Conservation (phyloP, 1,140 invertebrate species). For the Lasaia peninsularis region DNA sequence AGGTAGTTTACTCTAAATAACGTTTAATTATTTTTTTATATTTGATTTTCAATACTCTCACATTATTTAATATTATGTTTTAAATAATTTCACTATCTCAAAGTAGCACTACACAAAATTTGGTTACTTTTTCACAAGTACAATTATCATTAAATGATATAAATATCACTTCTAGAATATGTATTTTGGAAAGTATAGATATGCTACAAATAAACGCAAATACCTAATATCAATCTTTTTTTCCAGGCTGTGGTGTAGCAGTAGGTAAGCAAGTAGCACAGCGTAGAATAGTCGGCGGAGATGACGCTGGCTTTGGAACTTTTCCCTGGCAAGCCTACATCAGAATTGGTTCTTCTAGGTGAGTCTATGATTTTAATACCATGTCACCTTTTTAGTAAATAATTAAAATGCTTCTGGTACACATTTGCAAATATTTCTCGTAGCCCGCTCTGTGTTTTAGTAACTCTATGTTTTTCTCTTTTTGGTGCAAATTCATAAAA, state of each 20-base stretch:
- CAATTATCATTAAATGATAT: no score
- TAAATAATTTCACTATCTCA: no score
- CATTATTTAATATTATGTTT: no score
- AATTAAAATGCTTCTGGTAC: no score
- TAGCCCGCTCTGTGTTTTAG: background rate
- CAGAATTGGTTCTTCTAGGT: constrained; percentile 89
- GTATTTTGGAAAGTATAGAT: no score
- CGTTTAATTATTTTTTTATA: no score
- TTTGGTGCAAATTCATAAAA: background rate
- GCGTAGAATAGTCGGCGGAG: constrained; percentile 93
- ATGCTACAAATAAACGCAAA: background rate
- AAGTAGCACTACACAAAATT: no score
- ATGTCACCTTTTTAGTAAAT: no score
- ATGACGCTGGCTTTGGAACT: constrained; percentile 94
- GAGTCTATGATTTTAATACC: constrained; percentile 17
- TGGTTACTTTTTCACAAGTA: no score
- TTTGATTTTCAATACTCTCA: no score
- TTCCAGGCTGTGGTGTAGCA: constrained; percentile 91
- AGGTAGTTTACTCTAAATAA: no score
- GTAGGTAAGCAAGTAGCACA: constrained; percentile 90
- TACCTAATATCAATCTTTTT: constrained; percentile 14
- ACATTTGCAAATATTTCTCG: background rate
- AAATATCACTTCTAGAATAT: no score
- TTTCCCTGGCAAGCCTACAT: constrained; percentile 98
- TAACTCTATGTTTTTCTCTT: background rate